Conservation (phyloP, 2,888 invertebrate genomes). For the Copidosoma aretas region DNA sequence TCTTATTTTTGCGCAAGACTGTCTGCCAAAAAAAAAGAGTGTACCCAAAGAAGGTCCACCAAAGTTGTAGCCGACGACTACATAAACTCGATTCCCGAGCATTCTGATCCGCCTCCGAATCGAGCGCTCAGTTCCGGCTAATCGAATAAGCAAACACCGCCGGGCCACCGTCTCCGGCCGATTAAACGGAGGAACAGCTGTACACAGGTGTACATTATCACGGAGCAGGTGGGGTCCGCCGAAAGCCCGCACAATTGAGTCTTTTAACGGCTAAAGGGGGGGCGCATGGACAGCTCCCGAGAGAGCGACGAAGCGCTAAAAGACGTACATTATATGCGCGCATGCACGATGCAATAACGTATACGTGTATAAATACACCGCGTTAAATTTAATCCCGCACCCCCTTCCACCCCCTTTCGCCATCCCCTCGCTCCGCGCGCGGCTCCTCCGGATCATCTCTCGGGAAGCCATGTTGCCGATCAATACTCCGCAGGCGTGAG, state of each 20-base stretch:
- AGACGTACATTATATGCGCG: too few species aligned
- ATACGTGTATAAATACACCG: neutral
- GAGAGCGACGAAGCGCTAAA: too few species aligned
- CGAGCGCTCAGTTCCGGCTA: neutral
- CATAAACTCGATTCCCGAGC: too few species aligned
- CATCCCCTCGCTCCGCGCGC: neutral
- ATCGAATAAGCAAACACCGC: neutral
- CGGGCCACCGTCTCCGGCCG: neutral
- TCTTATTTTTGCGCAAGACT: too few species aligned
- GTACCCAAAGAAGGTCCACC: too few species aligned
- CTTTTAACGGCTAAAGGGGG: too few species aligned
- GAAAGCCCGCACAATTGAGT: too few species aligned
- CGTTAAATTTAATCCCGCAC: conserved; percentile 6
- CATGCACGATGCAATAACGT: too few species aligned
- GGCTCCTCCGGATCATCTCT: conserved; percentile 13
- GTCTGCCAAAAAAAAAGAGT: too few species aligned
- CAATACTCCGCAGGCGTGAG: conserved; percentile 35
- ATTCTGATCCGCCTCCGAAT: neutral
- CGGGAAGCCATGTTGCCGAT: conserved; percentile 30
- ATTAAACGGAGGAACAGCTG: neutral
- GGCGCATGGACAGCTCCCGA: too few species aligned
- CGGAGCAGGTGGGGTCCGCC: neutral
- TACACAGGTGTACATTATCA: neutral
- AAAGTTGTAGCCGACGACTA: too few species aligned
- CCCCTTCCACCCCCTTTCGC: too few species aligned